These are phyloP conservation scores for Calliopsis andreniformis DNA, from an alignment of 1,140 invertebrate species.

Conservation along the genomic window DNA sequence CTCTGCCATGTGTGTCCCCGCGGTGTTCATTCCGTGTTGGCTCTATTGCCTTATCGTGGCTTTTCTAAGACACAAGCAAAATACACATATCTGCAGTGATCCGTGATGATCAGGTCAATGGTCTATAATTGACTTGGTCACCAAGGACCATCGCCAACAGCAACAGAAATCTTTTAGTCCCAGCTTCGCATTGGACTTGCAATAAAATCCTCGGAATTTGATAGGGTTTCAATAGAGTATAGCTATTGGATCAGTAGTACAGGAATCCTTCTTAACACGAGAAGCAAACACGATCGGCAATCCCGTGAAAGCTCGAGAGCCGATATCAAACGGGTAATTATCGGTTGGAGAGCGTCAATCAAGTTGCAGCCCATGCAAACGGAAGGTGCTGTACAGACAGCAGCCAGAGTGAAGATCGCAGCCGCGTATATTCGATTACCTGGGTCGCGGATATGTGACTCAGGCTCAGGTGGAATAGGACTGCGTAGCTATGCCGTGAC, in stretches of 20 bases:
- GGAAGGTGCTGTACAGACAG: slow-evolving; percentile 22
- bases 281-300: neutral
- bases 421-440: slow-evolving; percentile 33
- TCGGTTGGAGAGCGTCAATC: slow-evolving; percentile 49
- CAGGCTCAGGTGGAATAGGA: neutral
- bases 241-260: neutral
- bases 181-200: neutral
- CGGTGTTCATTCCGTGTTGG: neutral
- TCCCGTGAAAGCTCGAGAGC: neutral
- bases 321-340: slow-evolving; percentile 53
- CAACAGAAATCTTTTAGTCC: no score
- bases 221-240: neutral
- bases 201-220: neutral
- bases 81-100: no score
- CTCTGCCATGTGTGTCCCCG: neutral
- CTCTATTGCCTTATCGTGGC: no score
- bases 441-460: slow-evolving; percentile 17
- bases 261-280: neutral
- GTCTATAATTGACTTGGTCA: no score
- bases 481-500: neutral
- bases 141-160: no score
- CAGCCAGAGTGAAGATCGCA: slow-evolving; percentile 15
- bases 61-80: no score
- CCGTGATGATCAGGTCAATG: no score
- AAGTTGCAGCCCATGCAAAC: slow-evolving; percentile 34